Percentiles rank a stretch among this genome's conserved stretches.
These are phyloP conservation scores for Tetheella fluctuosa DNA, from an alignment of 2,888 invertebrate species.

Conservation along the genomic window DNA sequence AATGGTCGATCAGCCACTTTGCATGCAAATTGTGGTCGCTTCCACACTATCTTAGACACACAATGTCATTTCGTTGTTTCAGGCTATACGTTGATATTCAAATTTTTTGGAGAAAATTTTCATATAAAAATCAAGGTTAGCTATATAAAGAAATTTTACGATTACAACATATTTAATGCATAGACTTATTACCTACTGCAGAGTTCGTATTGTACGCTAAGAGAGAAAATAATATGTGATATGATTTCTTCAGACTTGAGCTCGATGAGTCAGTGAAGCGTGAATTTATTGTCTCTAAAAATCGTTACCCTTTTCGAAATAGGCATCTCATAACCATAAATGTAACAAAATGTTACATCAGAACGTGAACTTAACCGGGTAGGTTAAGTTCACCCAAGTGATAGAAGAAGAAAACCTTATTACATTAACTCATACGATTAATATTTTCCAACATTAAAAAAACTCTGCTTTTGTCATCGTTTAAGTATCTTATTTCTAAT, in stretches of 20 bases:
- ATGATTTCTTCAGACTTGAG: slow-evolving; percentile 8
- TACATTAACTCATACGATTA: neutral
- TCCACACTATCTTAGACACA: slow-evolving; percentile 20
- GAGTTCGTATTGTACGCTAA: neutral
- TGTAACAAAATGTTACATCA: slow-evolving; percentile 6
- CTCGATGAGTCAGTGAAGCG: slow-evolving; percentile 5
- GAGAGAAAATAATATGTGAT: neutral
- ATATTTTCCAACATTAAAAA: no score
- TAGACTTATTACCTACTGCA: neutral
- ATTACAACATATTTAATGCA: no score
- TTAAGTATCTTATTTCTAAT: no score
- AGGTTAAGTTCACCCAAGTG: neutral
- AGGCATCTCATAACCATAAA: slow-evolving; percentile 1
- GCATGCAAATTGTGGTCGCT: slow-evolving; percentile 43
- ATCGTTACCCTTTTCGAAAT: neutral
- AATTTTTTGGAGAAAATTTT: neutral
- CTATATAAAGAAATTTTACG: no score
- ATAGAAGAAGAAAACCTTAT: neutral
- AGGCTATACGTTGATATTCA: neutral
- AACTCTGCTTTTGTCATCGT: no score
- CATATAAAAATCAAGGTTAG: no score
- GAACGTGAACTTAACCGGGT: neutral
- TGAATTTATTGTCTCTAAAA: slow-evolving; percentile 10
- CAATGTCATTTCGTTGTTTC: neutral
- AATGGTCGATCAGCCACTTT: slow-evolving; percentile 44